A percentile compares a stretch with the other conserved stretches of the same genome.
Evolutionary conservation across 2,888 invertebrate species (phyloP).

Genomic region (Drosophila mayaguana): DNA sequence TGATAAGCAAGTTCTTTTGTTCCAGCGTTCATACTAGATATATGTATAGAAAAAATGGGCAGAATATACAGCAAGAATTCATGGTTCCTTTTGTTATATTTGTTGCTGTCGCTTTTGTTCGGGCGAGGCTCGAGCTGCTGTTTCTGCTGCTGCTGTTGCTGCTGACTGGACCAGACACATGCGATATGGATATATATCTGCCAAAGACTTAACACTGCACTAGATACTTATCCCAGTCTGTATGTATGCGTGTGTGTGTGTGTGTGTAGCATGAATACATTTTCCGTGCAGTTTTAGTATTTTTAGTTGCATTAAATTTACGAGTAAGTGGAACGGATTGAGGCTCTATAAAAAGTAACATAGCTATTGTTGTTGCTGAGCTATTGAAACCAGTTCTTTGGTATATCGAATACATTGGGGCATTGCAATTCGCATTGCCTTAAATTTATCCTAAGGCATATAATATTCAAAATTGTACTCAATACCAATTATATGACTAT

Average conservation of each 20-base stretch:
- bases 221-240: conserved; percentile 31
- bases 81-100: conserved; percentile 66
- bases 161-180: conserved; percentile 47
- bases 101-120: conserved; percentile 67
- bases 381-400: too few species aligned
- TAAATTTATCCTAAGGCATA: too few species aligned
- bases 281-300: conserved; percentile 41
- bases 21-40: conserved; percentile 45
- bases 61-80: conserved; percentile 55
- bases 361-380: too few species aligned
- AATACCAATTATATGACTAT: too few species aligned
- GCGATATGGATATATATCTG: conserved; percentile 63
- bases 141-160: conserved; percentile 27
- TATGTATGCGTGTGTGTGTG: neutral
- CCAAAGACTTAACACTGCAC: conserved; percentile 41
- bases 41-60: conserved; percentile 18
- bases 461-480: too few species aligned
- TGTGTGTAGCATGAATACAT: conserved; percentile 35
- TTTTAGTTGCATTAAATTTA: conserved; percentile 41
- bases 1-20: conserved; percentile 77
- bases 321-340: conserved; percentile 4
- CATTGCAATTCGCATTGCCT: too few species aligned
- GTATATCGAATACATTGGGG: too few species aligned
- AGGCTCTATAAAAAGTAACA: neutral
- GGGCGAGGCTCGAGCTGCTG: conserved; percentile 26